Evolutionary conservation across 1,140 invertebrate species (phyloP).

Genomic region (Cotesia typhae): DNA sequence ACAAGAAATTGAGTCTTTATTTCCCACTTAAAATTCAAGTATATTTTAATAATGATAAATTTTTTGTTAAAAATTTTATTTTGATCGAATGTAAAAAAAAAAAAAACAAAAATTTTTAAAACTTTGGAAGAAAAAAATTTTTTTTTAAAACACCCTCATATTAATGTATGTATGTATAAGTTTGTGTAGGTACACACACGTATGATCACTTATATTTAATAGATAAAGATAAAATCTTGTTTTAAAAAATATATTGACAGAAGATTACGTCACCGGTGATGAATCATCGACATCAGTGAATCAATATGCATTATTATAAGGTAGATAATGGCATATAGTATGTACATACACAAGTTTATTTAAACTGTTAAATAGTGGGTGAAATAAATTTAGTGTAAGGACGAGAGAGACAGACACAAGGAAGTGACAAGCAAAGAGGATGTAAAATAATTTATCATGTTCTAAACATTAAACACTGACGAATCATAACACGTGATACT

Average conservation of each 20-base stretch:
- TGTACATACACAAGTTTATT: not conserved
- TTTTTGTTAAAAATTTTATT: no score
- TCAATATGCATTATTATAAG: conserved; percentile 20
- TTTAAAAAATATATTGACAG: conserved; percentile 13
- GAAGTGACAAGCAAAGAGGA: conserved; percentile 11
- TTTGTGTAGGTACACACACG: not conserved
- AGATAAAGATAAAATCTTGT: conserved; percentile 9
- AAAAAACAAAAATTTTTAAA: no score
- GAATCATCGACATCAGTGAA: conserved; percentile 30
- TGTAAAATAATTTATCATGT: conserved; percentile 15
- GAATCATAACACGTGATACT: conserved; percentile 3
- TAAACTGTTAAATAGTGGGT: no score
- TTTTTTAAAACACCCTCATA: no score
- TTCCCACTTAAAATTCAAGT: no score
- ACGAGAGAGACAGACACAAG: not conserved
- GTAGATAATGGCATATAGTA: not conserved
- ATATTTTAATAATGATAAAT: no score
- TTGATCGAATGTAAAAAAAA: no score
- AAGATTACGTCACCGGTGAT: conserved; percentile 30
- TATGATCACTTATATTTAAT: not conserved
- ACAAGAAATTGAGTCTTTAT: no score
- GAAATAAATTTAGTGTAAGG: not conserved
- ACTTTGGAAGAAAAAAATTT: no score
- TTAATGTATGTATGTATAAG: no score
- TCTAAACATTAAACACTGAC: conserved; percentile 2